Percentiles rank a stretch among this genome's conserved stretches.
phyloP scores from a whole-genome alignment of 2,797 vertebrate genomes.

The Pyrocephalus nanus region DNA sequence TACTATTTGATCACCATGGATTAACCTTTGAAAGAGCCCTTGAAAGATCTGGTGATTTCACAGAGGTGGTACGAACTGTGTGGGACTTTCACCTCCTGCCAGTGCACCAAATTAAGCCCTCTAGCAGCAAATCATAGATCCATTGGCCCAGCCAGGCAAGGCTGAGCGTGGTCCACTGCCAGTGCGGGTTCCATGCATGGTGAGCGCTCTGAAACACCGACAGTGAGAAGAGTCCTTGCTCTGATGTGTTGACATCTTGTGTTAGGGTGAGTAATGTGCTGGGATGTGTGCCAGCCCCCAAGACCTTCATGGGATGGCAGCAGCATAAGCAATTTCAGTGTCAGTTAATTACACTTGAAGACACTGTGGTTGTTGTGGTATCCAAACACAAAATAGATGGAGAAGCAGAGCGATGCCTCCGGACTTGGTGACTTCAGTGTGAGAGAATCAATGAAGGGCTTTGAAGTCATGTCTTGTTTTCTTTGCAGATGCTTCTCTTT shows the following conservation, averaged over 20 bases:
- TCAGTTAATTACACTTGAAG: conserved; percentile 21
- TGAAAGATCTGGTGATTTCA: not conserved
- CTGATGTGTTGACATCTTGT: not conserved
- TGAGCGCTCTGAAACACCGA: not conserved
- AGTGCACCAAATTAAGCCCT: not conserved
- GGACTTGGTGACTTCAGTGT: not conserved
- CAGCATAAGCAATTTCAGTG: not conserved
- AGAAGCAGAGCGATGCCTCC: not conserved
- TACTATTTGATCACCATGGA: not conserved
- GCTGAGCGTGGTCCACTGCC: fast-evolving
- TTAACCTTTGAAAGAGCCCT: not conserved
- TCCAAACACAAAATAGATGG: not conserved
- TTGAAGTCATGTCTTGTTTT: not conserved
- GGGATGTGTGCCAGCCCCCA: not conserved
- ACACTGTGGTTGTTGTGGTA: not conserved
- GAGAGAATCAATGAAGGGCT: not conserved
- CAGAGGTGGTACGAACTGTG: not conserved
- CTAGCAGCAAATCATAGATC: not conserved
- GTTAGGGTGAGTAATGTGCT: not conserved
- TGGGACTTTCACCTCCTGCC: not conserved
- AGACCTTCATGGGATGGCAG: not conserved
- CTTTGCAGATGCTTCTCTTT: conserved; percentile 60
- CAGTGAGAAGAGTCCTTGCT: not conserved
- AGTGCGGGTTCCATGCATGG: fast-evolving
- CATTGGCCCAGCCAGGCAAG: not conserved